A percentile compares a stretch with the other conserved stretches of the same genome.
Evolutionary conservation across 2,797 vertebrate species (phyloP).

Genomic region (Eptatretus atami): DNA sequence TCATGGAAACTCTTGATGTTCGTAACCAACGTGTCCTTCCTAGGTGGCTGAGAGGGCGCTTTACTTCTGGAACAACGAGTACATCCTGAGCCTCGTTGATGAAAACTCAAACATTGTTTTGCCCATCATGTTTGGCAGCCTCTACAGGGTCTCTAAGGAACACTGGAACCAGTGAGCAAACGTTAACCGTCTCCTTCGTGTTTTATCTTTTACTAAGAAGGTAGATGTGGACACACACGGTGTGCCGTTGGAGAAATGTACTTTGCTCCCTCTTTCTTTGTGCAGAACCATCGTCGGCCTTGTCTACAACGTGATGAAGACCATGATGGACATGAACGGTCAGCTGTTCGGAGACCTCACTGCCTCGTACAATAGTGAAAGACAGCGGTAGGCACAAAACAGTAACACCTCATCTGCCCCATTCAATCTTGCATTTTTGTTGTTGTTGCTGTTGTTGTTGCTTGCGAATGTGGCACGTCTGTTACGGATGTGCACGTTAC

Average conservation of each 20-base stretch:
- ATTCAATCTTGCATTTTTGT: too few species aligned
- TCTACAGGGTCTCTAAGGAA: slow-evolving; percentile 70
- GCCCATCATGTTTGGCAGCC: slow-evolving; percentile 55
- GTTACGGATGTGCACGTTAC: slow-evolving; percentile 8
- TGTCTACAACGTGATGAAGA: slow-evolving; percentile 1
- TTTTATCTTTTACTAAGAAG: too few species aligned
- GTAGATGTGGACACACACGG: too few species aligned
- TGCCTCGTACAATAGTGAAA: slow-evolving; percentile 1
- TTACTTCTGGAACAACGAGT: slow-evolving; percentile 89
- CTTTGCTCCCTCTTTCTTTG: background rate
- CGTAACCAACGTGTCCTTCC: background rate
- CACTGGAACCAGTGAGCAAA: slow-evolving; percentile 51
- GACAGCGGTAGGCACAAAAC: background rate
- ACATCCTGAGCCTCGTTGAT: slow-evolving; percentile 68
- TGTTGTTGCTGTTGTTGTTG: too few species aligned
- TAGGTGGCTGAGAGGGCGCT: slow-evolving; percentile 72
- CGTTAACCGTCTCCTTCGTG: too few species aligned
- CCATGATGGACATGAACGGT: slow-evolving; percentile 5
- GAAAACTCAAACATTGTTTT: slow-evolving; percentile 72
- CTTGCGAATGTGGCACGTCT: background rate
- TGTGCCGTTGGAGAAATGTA: too few species aligned
- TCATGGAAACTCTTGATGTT: background rate
- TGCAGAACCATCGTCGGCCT: slow-evolving; percentile 4
- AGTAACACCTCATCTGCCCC: too few species aligned
- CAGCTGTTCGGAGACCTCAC: slow-evolving; percentile 2